Conservation (phyloP, 2,797 vertebrate genomes). For the Peromyscus attwateri region DNA sequence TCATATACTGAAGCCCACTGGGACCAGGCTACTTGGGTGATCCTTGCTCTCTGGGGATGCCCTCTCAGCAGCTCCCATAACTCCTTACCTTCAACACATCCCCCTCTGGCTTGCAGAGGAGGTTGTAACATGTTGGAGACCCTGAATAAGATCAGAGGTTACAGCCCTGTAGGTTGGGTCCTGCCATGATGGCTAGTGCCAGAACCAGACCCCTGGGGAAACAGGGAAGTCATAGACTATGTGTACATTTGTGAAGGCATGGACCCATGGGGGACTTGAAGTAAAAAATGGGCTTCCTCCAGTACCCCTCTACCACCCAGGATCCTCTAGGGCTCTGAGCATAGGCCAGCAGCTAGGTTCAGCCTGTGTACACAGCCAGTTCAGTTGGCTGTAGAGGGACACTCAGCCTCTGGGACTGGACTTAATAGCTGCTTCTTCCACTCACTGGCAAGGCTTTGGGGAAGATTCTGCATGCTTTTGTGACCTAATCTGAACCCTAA, state of each 20-base stretch:
- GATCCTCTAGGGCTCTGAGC: not conserved
- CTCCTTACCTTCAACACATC: not conserved
- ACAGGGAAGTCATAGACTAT: not conserved
- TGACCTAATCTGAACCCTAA: fast-evolving
- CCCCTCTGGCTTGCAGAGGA: not conserved
- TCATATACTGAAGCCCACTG: too few relatives aligned
- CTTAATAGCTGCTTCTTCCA: not conserved
- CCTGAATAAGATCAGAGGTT: not conserved
- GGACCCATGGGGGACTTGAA: not conserved
- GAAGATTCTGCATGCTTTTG: too few relatives aligned
- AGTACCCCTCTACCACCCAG: not conserved
- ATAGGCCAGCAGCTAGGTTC: not conserved
- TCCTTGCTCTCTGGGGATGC: not conserved
- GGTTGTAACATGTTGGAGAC: not conserved
- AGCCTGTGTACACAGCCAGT: not conserved
- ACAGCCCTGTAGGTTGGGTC: too few relatives aligned
- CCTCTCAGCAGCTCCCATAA: not conserved
- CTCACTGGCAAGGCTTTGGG: not conserved
- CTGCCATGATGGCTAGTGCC: not conserved
- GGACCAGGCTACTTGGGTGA: not conserved
- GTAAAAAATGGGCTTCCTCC: not conserved
- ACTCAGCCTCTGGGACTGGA: not conserved
- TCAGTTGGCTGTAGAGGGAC: not conserved
- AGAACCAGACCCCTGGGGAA: not conserved
- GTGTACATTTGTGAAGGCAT: not conserved